Evolutionary conservation across 2,113 vertebrate species (phyloP), one percentile per base, ranked within the genome.

Genomic region (Paedocypris sp.): DNA sequence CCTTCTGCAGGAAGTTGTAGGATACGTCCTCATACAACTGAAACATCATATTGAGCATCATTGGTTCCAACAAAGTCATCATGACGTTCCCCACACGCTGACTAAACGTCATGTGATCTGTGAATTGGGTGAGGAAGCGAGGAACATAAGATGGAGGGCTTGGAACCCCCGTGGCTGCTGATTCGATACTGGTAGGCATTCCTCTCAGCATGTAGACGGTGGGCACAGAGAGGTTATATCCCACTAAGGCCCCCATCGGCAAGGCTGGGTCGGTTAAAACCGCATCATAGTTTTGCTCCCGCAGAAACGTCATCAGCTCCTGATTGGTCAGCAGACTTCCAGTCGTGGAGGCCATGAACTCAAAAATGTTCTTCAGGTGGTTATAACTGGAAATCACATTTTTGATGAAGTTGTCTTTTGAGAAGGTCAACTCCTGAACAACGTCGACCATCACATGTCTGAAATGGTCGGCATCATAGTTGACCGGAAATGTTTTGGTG

Each of bases 91-190:
- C 22, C 12, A 84, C 60, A 18, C 89, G 77, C 42, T 92, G 76
- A 0, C 48, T 53, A 39, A 91, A 92, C 0, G 60, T 84, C 92
- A 97, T 95, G 4, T 0, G 78, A 45, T 93, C 82, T 0, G 82
- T 79, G 68, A 71, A 73, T 35, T 46, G 23, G 1, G 82, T 86
- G 18, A 83, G 81, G 35, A 77, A 80, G 11, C 82, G 82, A 36
- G 90, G 87, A 1, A 88, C 25, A 1, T 81, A 87, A 1, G 86
- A 87, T 2, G 77, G 70, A 0, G 88, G 87, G 15, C 70, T 79
- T 0, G 87, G 86, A 4, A 73, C 83, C 5, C 78, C 79, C 2
- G 73, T 63, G 56, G 79, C 62, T 0, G 8, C n/a, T 1, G 73
- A 56, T 22, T 89, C 85, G 71, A 86, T 9, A 1, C 25, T 29